A percentile compares a stretch with the other conserved stretches of the same genome.
phyloP scores from a whole-genome alignment of 2,888 invertebrate species.

The Eurytoma adleriae region DNA sequence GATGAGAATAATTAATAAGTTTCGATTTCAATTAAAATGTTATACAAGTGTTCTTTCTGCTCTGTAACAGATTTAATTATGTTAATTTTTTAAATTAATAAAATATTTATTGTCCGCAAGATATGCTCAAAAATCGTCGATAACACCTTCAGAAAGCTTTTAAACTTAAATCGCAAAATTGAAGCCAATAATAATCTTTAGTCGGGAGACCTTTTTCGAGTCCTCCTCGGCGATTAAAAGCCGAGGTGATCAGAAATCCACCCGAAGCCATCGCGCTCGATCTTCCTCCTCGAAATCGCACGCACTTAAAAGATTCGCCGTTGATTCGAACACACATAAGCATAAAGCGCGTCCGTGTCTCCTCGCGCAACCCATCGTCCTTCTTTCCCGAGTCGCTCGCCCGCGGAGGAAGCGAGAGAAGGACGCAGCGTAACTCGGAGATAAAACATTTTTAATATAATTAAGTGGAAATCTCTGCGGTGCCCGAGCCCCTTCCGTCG shows the following conservation, averaged over 20 bases:
- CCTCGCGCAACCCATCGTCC: not conserved
- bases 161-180: not conserved
- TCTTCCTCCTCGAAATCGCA: not conserved
- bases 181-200: slow-evolving; percentile 22
- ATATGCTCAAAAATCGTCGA: no score
- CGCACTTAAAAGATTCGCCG: slow-evolving; percentile 31
- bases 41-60: no score
- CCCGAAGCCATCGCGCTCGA: not conserved
- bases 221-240: slow-evolving; percentile 34
- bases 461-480: slow-evolving; percentile 75
- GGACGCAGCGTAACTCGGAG: slow-evolving; percentile 58
- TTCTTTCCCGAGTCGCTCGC: not conserved
- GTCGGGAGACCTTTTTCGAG: not conserved
- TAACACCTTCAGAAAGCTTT: no score
- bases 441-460: slow-evolving; percentile 74
- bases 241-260: slow-evolving; percentile 43
- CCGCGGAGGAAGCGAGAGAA: slow-evolving; percentile 27
- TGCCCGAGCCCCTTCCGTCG: slow-evolving; percentile 63
- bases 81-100: no score
- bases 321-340: slow-evolving; percentile 26
- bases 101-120: no score
- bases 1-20: no score
- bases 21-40: no score
- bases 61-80: no score
- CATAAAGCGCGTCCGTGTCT: slow-evolving; percentile 9